Base-by-base conservation (phyloP, 2,113 vertebrate genomes). In the Dendropsophus ebraccatus region DNA sequence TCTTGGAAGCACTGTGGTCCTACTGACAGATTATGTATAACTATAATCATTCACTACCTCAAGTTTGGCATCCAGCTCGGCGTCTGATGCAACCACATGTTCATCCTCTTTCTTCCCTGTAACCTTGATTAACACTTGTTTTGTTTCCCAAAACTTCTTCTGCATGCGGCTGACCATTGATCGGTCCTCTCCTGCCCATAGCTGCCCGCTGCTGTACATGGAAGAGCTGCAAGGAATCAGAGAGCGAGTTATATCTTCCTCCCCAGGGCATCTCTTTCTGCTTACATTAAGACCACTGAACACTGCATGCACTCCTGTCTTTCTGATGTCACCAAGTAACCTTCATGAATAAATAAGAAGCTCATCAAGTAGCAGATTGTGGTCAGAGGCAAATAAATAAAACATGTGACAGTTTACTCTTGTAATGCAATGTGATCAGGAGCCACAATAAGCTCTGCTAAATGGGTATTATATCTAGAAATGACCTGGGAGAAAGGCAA, bases 41-140 rank as follows among this genome's bases (percentile, higher is more conserved):
- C 49, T 12, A 1, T 30, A 13, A 30, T 0, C 5, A n/a, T 30
- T 76, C 2, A 41, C 90, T 91, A 95, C 96, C 95, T 96, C 93
- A 0, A 94, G 91, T 88, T 96, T 96, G 72, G 93, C 93, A 49
- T 95, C 94, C 88, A 96, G 91, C 54, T 97, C 95, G 0, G 95
- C 94, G 1, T 96, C 95, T 0, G 95, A 96, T 0, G 92, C 94
- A 90, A 95, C 94, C 80, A 95, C 92, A 13, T 94, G 91, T 56
- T 96, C 94, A 32, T 96, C 95, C 90, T 97, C 92, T 87, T 96
- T 96, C 89, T 96, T 97, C 28, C 96, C 96, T 0, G 96, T 96
- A 85, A 95, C 96, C 90, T 96, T 95, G 88, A 95, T 96, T 73
- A 97, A 91, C 52, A 91, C 93, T 91, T 97, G 93, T 82, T 96